phyloP scores from a whole-genome alignment of 2,888 invertebrate species.

The Melinaea menophilus region DNA sequence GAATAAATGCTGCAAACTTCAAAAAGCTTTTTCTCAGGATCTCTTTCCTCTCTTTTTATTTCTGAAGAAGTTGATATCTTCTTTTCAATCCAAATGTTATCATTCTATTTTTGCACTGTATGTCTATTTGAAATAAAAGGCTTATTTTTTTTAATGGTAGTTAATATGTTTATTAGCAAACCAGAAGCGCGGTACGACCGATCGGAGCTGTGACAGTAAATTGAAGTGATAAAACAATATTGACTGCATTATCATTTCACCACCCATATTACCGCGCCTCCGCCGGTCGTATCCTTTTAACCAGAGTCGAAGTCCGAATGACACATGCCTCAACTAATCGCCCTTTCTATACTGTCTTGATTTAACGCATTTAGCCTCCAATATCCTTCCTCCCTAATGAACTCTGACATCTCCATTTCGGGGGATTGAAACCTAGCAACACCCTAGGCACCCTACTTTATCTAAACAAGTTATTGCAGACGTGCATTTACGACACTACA shows the following conservation, averaged over 20 bases:
- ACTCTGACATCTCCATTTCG: slow-evolving; percentile 10
- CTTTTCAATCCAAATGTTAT: too few relatives aligned
- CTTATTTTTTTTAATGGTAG: too few relatives aligned
- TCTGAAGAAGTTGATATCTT: too few relatives aligned
- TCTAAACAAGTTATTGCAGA: slow-evolving; percentile 18
- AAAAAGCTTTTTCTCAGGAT: too few relatives aligned
- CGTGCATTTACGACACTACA: slow-evolving; percentile 16
- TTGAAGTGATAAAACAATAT: slow-evolving; percentile 3
- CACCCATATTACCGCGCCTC: background rate
- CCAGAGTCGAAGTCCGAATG: slow-evolving; percentile 14
- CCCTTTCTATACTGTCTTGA: slow-evolving; percentile 23
- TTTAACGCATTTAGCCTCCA: slow-evolving; percentile 22
- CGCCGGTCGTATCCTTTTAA: slow-evolving; percentile 12
- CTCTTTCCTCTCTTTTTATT: too few relatives aligned
- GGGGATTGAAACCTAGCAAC: slow-evolving; percentile 28
- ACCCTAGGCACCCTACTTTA: slow-evolving; percentile 20
- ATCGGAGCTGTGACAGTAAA: slow-evolving; percentile 7
- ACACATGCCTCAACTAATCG: slow-evolving; percentile 3
- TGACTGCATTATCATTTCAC: background rate
- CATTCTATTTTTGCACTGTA: too few relatives aligned
- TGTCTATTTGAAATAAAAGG: too few relatives aligned
- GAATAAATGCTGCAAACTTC: background rate
- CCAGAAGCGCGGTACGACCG: background rate
- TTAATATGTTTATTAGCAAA: too few relatives aligned
- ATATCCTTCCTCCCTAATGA: slow-evolving; percentile 12